Percentiles rank a stretch among this genome's conserved stretches.
Evolutionary conservation across 2,113 vertebrate genomes (phyloP).

Genomic region (Sarotherodon lohbergeri): DNA sequence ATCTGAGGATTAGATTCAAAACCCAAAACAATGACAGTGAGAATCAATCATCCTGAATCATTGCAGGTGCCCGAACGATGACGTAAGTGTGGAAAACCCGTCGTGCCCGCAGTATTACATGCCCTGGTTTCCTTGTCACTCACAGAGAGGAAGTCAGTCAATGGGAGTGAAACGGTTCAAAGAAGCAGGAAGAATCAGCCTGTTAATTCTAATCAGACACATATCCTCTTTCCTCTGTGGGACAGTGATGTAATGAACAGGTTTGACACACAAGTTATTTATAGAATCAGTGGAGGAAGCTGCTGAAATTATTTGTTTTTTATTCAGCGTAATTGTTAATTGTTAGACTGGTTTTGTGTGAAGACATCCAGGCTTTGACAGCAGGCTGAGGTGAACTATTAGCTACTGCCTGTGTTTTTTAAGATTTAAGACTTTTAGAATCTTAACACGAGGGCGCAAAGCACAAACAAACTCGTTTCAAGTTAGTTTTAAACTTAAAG

Average conservation of each 20-base stretch:
- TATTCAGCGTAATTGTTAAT: not conserved
- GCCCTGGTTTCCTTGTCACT: not conserved
- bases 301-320: not conserved
- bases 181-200: not conserved
- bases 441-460: not conserved
- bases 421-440: not conserved
- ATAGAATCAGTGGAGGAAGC: not conserved
- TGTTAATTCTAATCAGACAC: not conserved
- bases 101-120: not conserved
- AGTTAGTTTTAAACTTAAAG: fast-evolving
- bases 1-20: not conserved
- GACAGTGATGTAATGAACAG: not conserved
- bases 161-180: not conserved
- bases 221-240: not conserved
- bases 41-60: not conserved
- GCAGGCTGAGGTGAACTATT: fast-evolving
- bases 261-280: not conserved
- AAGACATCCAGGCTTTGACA: not conserved
- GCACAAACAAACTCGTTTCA: not conserved
- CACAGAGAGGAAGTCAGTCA: not conserved
- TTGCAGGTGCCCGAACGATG: not conserved
- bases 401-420: not conserved
- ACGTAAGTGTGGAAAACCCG: not conserved
- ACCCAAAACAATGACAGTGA: not conserved
- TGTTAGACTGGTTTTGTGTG: fast-evolving